Base-by-base conservation (phyloP, 2,888 invertebrate genomes). In the Diarsia mendica region DNA sequence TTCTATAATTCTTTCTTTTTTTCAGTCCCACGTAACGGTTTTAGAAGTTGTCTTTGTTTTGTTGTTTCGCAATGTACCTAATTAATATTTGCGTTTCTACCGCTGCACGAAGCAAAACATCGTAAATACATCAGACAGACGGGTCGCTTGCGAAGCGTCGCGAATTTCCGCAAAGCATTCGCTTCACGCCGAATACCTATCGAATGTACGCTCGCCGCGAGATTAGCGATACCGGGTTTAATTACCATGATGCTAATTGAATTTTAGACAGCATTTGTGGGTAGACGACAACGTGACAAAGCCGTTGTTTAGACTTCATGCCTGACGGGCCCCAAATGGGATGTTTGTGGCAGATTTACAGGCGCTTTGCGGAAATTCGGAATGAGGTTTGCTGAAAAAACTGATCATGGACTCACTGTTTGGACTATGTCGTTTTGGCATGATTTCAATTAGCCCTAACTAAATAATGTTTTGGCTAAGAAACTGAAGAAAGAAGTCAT, bases 161-260 rank as follows among this genome's bases (percentile, higher is more conserved):
- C 77, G 73, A 80, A 84, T 88, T 89, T 83, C 84, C 82, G 81
- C 73, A 82, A 84, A 83, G 74, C 80, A 79, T 85, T 81, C 81
- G 75, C 78, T 85, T 67, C 78, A 81, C 80, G 79, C 75, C 64
- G 75, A 82, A 82, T 83, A 74, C 72, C 80, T 77, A 70, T 80
- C 75, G 72, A 67, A 67, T 79, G 79, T 80, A 81, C 75, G 70
- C 77, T 69, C 69, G 79, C 72, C 70, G 70, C 71, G 77, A 79
- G 85, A 86, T 87, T 82, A 81, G 53, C 61, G 70, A 82, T 80
- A 82, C 82, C 77, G 71, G 49, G 83, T 87, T 89, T 89, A 89
- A 90, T 89, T 87, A 89, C 82, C 89, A 86, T 81, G 87, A 86
- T 85, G 85, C 77, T 84, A 88, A 90, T 89, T 87, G 86, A 86